A percentile compares a stretch with the other conserved stretches of the same genome.
phyloP scores from a whole-genome alignment of 2,113 vertebrate species.

The Prunella fulvescens region DNA sequence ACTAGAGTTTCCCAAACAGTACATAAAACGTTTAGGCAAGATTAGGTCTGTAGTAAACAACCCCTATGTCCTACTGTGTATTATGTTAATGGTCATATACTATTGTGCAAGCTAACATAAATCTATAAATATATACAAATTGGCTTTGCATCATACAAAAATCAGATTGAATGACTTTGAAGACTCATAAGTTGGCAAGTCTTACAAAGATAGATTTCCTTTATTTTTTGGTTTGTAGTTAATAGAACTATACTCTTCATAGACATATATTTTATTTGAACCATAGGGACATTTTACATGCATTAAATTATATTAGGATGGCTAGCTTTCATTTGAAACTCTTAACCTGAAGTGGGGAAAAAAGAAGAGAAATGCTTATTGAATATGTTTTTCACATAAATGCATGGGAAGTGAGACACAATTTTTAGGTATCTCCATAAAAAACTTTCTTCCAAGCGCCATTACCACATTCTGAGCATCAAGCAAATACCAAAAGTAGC shows the following conservation, averaged over 20 bases:
- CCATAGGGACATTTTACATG: background rate
- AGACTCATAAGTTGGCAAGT: background rate
- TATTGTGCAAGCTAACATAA: background rate
- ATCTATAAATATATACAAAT: background rate
- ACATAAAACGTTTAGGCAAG: background rate
- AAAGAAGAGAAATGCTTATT: background rate
- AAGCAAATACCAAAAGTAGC: slow-evolving; percentile 7
- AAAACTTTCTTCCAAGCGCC: background rate
- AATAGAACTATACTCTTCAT: background rate
- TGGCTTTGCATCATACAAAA: background rate
- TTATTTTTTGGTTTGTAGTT: accelerated
- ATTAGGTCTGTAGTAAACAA: background rate
- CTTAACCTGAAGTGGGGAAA: background rate
- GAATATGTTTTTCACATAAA: background rate
- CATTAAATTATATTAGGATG: background rate
- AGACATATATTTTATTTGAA: background rate
- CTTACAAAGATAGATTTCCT: background rate
- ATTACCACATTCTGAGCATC: background rate
- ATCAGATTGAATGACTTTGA: background rate
- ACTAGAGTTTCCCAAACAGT: background rate
- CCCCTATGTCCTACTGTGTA: background rate
- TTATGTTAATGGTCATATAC: background rate
- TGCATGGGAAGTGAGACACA: background rate
- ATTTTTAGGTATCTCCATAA: background rate
- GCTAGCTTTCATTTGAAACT: background rate